phyloP scores from a whole-genome alignment of 2,797 vertebrate species.

The Cyclopterus lumpus region DNA sequence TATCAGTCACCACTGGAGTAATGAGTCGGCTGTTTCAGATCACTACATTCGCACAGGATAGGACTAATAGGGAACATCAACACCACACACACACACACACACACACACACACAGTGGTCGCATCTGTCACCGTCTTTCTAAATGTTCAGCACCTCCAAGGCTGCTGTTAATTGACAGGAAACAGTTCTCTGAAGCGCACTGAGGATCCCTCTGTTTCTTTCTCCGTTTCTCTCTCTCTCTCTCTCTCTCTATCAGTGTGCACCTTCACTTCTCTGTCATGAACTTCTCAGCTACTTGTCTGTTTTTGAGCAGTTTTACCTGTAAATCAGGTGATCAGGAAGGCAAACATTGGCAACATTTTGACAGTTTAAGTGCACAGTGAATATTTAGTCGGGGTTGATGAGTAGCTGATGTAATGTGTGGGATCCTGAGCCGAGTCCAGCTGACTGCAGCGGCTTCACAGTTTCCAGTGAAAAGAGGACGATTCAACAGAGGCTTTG shows the following conservation, averaged over 20 bases:
- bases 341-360: neutral
- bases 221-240: neutral
- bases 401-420: constrained; percentile 10
- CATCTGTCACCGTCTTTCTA: constrained; percentile 75
- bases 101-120: constrained; percentile 51
- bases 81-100: constrained; percentile 63
- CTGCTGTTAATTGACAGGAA: constrained; percentile 73
- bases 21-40: constrained; percentile 80
- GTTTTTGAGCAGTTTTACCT: neutral
- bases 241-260: neutral
- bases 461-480: constrained; percentile 42
- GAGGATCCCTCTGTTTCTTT: neutral
- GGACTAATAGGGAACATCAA: constrained; percentile 80
- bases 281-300: neutral
- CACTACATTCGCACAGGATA: constrained; percentile 74
- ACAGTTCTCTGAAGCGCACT: constrained; percentile 42
- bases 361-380: neutral
- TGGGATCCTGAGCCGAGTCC: constrained; percentile 17
- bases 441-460: constrained; percentile 24
- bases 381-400: constrained; percentile 5
- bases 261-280: constrained; percentile 1
- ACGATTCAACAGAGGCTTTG: constrained; percentile 24
- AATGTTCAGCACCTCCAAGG: constrained; percentile 65
- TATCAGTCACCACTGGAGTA: constrained; percentile 80
- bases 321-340: neutral